Evolutionary conservation across 2,888 invertebrate species (phyloP), one percentile per base, ranked within the genome.

Genomic region (Taenaris catops): DNA sequence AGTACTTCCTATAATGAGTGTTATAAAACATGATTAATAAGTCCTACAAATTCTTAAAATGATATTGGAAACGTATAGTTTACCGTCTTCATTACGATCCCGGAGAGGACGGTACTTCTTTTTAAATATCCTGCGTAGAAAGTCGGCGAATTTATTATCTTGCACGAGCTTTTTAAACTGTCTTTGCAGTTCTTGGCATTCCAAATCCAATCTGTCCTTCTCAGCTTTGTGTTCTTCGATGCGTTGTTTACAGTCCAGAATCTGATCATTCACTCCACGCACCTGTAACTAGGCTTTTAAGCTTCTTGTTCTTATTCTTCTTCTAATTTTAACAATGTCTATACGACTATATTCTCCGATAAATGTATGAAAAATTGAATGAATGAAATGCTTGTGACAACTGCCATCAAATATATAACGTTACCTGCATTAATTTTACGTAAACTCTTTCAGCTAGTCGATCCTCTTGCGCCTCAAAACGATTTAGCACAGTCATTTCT

Each of bases 101-200:
- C 92, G 93, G 0, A 91, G 91, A 3, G 92, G 89, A 43, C 92
- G 93, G 55, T 92, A 94, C 57, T 94, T 95, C 63, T 95, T 96
- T 59, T 92, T 94, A 58, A 93, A 96, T 34, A 97, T 95, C 55
- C 92, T 91, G 8, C 90, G 89, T 21, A 97, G 69, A 59, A 95
- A 96, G 52, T 93, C 92, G 3, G 89, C 89, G 63, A 94, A 96
- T 62, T 93, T 94, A 58, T 93, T 93, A 33, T 93, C 92, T 21
- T 86, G 89, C 0, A 91, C 87, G 3, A 89, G 75, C 12, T 69
- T 79, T 34, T 89, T 80, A 56, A 93, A 94, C 29, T 88, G 84
- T 1, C 74, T 55, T 27, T 89, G 88, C 8, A 84, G 24, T 1
- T 76, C 76, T 27, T 78, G 66, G 44, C 76, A 76, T 0, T 48